Evolutionary conservation across 2,113 vertebrate species (phyloP), one percentile per base, ranked within the genome.

Genomic region (Daubentonia madagascariensis): DNA sequence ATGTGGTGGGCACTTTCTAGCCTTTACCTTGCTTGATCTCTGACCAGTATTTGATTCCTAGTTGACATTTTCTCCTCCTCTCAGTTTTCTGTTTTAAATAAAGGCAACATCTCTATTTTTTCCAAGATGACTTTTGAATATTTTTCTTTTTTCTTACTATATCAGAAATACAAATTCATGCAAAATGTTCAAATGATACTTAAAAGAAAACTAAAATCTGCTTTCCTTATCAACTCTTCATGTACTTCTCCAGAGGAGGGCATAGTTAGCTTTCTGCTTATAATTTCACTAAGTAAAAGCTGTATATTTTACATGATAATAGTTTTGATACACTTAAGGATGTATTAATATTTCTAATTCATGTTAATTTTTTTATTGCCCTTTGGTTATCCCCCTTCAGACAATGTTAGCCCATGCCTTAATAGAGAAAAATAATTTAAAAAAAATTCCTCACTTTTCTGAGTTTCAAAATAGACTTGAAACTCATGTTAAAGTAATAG

Each of bases 321-420:
- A 93, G n/a, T 70, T 96, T 92, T 94, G 8, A 88, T 72, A 80
- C 35, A 37, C 45, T 76, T 93, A 65, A n/a, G 79, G 45, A 57
- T 52, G 4, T 57, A 57, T 57, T 57, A 22, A 57, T 87, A 63
- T 84, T 94, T 80, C 32, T 65, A 96, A 91, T 35, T 87, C 61
- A 35, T 30, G 8, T 1, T 37, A 43, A 92, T 87, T 87, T 3
- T 86, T 73, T 90, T 52, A 78, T 30, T 88, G 79, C 3, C 59
- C 7, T 65, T 72, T 70, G 9, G 91, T 30, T 57, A 22, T 10
- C 32, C 8, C 22, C 8, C 11, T 92, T 97, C 14, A 78, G 23
- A 50, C 4, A 65, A 50, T 57, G 1, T n/a, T 63, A 91, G 17
- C 12, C 7, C 18, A 12, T 22, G 1, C n/a, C 23, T 85, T 88